These are phyloP conservation scores for Bos javanicus DNA, from an alignment of 2,113 vertebrate species.

Conservation along the genomic window DNA sequence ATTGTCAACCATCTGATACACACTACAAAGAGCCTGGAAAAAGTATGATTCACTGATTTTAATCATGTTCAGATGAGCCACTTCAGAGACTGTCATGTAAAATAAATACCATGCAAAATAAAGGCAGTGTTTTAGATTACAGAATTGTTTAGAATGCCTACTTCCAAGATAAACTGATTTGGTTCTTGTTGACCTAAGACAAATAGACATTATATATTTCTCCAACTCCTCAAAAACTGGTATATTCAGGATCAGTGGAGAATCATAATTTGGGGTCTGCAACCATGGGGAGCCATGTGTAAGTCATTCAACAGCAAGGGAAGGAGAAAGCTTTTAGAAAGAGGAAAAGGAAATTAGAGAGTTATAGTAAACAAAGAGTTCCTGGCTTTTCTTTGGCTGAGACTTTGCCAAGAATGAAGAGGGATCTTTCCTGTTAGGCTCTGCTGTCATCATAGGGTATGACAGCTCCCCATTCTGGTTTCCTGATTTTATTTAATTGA, in stretches of 20 bases:
- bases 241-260: background rate
- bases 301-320: background rate
- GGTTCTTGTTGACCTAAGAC: background rate
- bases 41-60: conserved; percentile 36
- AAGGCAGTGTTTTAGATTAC: background rate
- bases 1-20: background rate
- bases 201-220: background rate
- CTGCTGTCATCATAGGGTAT: background rate
- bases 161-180: background rate
- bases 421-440: background rate
- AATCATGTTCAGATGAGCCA: conserved; percentile 9
- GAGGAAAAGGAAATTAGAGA: background rate
- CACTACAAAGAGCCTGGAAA: background rate
- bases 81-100: background rate
- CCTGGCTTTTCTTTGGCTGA: background rate
- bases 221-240: background rate
- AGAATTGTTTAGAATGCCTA: background rate
- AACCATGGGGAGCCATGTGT: background rate
- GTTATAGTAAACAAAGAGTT: background rate
- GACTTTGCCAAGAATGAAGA: background rate
- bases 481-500: background rate
- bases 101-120: conserved; percentile 7
- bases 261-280: background rate
- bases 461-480: background rate
- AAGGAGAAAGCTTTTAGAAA: background rate